Conservation (phyloP, 2,888 invertebrate species). For the Luperina testacea region DNA sequence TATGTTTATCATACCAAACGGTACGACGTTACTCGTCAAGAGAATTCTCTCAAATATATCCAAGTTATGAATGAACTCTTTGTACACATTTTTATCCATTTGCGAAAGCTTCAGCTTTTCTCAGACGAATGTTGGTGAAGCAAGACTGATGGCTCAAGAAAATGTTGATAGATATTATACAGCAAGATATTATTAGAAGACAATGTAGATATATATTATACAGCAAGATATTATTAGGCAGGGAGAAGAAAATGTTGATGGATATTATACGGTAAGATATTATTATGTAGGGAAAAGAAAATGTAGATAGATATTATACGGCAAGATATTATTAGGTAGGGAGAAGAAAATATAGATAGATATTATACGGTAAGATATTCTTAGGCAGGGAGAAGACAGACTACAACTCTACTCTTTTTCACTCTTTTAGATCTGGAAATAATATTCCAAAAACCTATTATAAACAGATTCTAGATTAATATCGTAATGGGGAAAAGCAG, state of each 20-base stretch:
- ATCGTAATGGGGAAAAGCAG: not conserved
- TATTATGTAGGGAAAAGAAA: too few relatives aligned
- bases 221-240: too few relatives aligned
- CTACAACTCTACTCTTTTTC: not conserved
- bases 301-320: too few relatives aligned
- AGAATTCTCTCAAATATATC: not conserved
- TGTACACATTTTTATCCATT: constrained; percentile 37
- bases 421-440: not conserved
- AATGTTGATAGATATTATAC: not conserved
- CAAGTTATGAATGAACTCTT: constrained; percentile 5
- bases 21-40: too few relatives aligned
- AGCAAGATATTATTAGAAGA: too few relatives aligned
- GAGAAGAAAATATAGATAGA: not conserved
- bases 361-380: not conserved
- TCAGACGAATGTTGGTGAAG: not conserved
- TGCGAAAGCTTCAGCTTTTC: not conserved
- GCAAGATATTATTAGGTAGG: too few relatives aligned
- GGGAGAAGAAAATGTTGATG: too few relatives aligned
- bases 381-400: not conserved
- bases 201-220: too few relatives aligned
- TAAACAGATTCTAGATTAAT: not conserved
- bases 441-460: not conserved
- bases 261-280: too few relatives aligned
- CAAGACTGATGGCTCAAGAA: not conserved
- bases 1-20: constrained; percentile 1